These are phyloP conservation scores for Cheilinus undulatus DNA, from an alignment of 2,113 vertebrate genomes.

Conservation along the genomic window DNA sequence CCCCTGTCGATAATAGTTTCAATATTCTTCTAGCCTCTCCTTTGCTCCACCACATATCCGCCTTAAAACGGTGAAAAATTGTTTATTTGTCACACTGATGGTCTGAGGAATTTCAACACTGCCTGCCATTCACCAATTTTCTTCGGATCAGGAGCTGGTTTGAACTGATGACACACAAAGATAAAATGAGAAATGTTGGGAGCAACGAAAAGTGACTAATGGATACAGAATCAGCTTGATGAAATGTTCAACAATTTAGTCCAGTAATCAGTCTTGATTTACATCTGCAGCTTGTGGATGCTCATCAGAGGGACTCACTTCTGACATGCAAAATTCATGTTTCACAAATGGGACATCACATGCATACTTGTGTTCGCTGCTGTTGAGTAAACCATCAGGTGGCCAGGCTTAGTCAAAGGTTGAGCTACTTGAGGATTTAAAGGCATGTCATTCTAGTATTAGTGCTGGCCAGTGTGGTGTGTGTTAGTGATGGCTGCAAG, in stretches of 20 bases:
- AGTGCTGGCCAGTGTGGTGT: conserved; percentile 8
- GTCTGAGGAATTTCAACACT: conserved; percentile 17
- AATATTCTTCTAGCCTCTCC: neutral
- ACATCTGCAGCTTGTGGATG: neutral
- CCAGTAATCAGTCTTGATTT: neutral
- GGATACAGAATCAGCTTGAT: neutral
- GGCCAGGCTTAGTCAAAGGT: conserved; percentile 26
- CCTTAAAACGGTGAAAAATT: conserved; percentile 23
- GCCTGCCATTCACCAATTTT: conserved; percentile 32
- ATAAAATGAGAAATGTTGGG: conserved; percentile 17
- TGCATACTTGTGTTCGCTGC: neutral
- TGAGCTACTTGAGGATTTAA: neutral
- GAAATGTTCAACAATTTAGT: neutral
- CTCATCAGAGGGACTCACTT: neutral
- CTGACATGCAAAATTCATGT: too few species aligned
- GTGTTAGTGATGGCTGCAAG: conserved; percentile 8
- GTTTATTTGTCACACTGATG: conserved; percentile 35
- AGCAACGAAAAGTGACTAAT: neutral
- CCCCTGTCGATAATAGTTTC: neutral
- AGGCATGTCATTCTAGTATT: conserved; percentile 24
- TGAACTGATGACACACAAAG: conserved; percentile 20
- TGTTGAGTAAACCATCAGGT: conserved; percentile 1
- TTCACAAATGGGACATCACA: neutral
- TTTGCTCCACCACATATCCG: neutral
- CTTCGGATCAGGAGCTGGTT: neutral